Base-by-base conservation (phyloP, 2,113 vertebrate genomes). In the Crotophaga sulcirostris region DNA sequence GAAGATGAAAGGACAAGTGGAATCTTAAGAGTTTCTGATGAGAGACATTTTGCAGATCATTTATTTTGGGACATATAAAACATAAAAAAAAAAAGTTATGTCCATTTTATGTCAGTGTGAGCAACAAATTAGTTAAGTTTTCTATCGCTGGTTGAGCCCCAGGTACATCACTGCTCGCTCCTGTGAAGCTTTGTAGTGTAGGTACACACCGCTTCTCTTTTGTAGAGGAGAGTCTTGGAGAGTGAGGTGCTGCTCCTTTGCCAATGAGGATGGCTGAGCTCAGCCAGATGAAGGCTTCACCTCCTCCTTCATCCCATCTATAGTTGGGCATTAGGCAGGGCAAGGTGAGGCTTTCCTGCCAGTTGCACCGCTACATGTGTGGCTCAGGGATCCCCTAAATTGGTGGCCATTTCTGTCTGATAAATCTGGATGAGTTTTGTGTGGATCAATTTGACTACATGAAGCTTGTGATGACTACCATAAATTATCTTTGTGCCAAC, bases 131-230 rank as follows among this genome's bases (percentile, higher is more conserved):
- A 34, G 54, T 0, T 1, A 12, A 62, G n/a, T 13, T 83, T 76
- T 40, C 34, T 23, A 2, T 47, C 28, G 4, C 16, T 16, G 44
- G 7, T 6, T 55, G 51, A 28, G 60, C 56, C 55, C 25, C 17
- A 4, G 2, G 7, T 31, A 20, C 47, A 13, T 55, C 0, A 0
- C 52, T 31, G 19, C 54, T 81, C 6, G 9, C 29, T 87, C n/a
- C 40, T 0, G 0, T 19, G 78, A 18, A 76, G 14, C 54, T 63
- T 62, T 1, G 1, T 0, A 0, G 5, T 47, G 31, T n/a, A 5
- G 67, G 24, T 36, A 11, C 21, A 29, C 42, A 17, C 17, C 23
- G 34, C 25, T 36, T 34, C 19, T 29, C 8, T 6, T 38, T 23
- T 26, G 29, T 11, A 49, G 68, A 33, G 62, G 29, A 68, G 59